Percentiles rank a stretch among this genome's conserved stretches.
These are phyloP conservation scores for Orchestia grillus DNA, from an alignment of 1,140 invertebrate species.

Conservation along the genomic window DNA sequence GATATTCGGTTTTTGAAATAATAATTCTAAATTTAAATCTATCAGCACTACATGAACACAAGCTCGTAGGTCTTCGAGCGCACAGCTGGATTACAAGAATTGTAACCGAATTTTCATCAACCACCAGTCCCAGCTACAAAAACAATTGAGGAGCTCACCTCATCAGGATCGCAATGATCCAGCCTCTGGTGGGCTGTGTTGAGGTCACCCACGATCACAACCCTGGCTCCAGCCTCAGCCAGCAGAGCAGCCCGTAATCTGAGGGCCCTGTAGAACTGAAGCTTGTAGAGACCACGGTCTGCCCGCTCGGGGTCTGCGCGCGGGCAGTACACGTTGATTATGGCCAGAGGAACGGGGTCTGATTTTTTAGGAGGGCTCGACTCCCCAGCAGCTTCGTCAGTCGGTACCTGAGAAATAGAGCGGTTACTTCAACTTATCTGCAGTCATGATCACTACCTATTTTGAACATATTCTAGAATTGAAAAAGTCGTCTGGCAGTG, in stretches of 20 bases:
- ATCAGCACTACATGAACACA: background rate
- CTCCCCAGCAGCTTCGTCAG: background rate
- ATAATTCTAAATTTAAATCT: background rate
- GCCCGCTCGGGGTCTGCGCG: slow-evolving; percentile 72
- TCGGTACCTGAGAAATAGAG: background rate
- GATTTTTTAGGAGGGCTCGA: background rate
- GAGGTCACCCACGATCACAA: slow-evolving; percentile 75
- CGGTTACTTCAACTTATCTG: background rate
- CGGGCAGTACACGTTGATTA: slow-evolving; percentile 77
- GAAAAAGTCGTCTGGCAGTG: background rate
- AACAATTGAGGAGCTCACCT: slow-evolving; percentile 68
- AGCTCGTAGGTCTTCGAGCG: no score
- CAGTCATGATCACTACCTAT: background rate
- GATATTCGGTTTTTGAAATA: no score
- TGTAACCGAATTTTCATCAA: no score
- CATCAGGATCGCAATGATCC: slow-evolving; percentile 74
- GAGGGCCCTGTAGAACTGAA: slow-evolving; percentile 74
- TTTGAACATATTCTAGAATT: no score
- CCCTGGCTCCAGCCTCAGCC: slow-evolving; percentile 72
- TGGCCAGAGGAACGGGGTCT: slow-evolving; percentile 67
- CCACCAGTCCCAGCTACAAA: no score
- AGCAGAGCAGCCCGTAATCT: slow-evolving; percentile 73
- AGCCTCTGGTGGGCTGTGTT: slow-evolving; percentile 74
- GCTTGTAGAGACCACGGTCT: slow-evolving; percentile 73
- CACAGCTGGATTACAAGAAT: no score